Evolutionary conservation across 2,888 invertebrate genomes (phyloP), one percentile per base, ranked within the genome.

Genomic region (Metellina segmentata): DNA sequence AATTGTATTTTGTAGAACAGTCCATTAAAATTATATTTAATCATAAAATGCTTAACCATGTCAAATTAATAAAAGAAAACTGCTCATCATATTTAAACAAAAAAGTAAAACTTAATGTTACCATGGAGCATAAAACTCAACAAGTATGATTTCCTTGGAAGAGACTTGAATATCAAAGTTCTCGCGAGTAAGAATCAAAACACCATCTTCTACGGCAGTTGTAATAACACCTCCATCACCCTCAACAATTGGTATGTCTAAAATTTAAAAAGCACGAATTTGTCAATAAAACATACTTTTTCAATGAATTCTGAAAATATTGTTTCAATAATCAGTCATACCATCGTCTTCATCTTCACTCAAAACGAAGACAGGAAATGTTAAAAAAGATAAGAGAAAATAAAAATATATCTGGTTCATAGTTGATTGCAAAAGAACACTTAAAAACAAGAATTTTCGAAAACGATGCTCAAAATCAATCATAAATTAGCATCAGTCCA

Each of bases 91-190:
- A 4, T 34, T 34, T 34, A 34, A 34, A 34, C 34, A 4, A 34
- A 34, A 34, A 34, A 34, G 34, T 2, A 34, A 34, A 34, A 34
- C 4, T 4, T 4, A 34, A 34, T 34, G 34, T 34, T 94, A 96
- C 96, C 96, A 96, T 51, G 96, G 96, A n/a, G 96, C 96, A 94
- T 96, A 96, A 94, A 96, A 96, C 94, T 96, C 96, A 19, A 96
- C 95, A 61, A 96, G 94, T 16, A 95, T 94, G 16, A 94, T 94
- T 70, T 95, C 95, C 75, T 95, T 94, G 6, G 94, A 93, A 16
- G 94, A 93, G 9, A 95, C 94, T 48, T 95, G 94, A 82, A 95
- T 94, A 90, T 95, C 95, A 94, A 96, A 96, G 93, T 95, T 95
- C n/a, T 95, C 94, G 7, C 94, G 93, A 7, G 94, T 95, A 72